Percentiles rank a stretch among this genome's conserved stretches.
Evolutionary conservation across 2,888 invertebrate genomes (phyloP).

Genomic region (Sepioteuthis lessoniana): DNA sequence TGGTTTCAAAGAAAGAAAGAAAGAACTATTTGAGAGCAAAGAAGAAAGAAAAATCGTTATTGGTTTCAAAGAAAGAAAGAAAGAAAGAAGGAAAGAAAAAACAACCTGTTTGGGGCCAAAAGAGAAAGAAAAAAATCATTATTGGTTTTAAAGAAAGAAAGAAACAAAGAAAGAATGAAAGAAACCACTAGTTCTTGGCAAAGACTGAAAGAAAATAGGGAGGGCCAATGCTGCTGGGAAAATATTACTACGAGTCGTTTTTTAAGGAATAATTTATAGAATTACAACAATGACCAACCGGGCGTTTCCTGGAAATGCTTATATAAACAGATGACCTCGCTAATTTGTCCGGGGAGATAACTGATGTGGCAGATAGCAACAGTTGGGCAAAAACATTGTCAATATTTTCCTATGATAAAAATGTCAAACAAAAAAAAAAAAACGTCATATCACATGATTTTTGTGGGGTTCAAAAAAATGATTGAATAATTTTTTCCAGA

Average conservation of each 20-base stretch:
- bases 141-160: too few species aligned
- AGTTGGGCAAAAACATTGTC: neutral
- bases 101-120: too few species aligned
- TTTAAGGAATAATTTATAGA: neutral
- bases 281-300: neutral
- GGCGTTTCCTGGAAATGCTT: neutral
- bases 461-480: neutral
- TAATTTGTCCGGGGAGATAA: neutral
- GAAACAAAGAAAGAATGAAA: too few species aligned
- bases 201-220: neutral
- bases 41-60: too few species aligned
- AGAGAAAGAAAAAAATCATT: too few species aligned
- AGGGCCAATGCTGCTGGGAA: too few species aligned
- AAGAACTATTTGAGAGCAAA: too few species aligned
- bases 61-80: too few species aligned
- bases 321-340: constrained; percentile 1
- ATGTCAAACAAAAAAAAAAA: neutral
- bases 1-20: neutral
- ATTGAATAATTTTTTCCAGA: neutral
- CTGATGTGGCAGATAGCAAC: neutral
- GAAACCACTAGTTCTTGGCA: too few species aligned
- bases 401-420: constrained; percentile 33
- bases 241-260: neutral
- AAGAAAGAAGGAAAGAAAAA: too few species aligned
- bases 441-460: neutral